Evolutionary conservation across 2,888 invertebrate species (phyloP).

Genomic region (Cephus rjabovi): DNA sequence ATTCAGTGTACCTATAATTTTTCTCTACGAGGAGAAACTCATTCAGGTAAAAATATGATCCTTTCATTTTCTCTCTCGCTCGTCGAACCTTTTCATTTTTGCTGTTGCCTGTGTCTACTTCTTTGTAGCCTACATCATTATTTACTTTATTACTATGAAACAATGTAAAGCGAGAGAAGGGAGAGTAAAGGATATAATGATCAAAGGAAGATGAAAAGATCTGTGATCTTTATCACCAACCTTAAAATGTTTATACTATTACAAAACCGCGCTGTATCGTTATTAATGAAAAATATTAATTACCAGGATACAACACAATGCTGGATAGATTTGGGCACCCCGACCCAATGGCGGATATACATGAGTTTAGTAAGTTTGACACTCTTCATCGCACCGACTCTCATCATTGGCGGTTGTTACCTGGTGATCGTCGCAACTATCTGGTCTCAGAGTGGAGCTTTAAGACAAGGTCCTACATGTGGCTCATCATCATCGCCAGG

Average conservation of each 20-base stretch:
- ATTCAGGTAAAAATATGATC: constrained; percentile 69
- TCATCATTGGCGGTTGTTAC: constrained; percentile 91
- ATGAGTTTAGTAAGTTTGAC: constrained; percentile 85
- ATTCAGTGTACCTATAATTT: constrained; percentile 85
- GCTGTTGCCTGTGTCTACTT: neutral
- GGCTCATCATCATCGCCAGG: constrained; percentile 46
- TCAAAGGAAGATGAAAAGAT: neutral
- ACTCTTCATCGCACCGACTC: constrained; percentile 86
- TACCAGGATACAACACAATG: constrained; percentile 74
- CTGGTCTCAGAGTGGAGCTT: constrained; percentile 74
- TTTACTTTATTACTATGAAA: neutral
- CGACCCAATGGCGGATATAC: constrained; percentile 87
- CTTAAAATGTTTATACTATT: neutral
- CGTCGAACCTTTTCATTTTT: too few species aligned
- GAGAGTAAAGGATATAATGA: too few species aligned
- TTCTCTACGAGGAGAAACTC: constrained; percentile 83
- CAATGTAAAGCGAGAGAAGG: neutral
- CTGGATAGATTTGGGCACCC: constrained; percentile 86
- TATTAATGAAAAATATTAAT: neutral
- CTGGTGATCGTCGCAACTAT: constrained; percentile 92
- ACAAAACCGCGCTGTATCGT: neutral
- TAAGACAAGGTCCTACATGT: constrained; percentile 64
- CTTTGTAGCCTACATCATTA: neutral
- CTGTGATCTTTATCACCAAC: neutral
- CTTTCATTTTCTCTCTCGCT: neutral